Evolutionary conservation across 2,797 vertebrate genomes (phyloP).

Genomic region (Chaetophractus vellerosus): DNA sequence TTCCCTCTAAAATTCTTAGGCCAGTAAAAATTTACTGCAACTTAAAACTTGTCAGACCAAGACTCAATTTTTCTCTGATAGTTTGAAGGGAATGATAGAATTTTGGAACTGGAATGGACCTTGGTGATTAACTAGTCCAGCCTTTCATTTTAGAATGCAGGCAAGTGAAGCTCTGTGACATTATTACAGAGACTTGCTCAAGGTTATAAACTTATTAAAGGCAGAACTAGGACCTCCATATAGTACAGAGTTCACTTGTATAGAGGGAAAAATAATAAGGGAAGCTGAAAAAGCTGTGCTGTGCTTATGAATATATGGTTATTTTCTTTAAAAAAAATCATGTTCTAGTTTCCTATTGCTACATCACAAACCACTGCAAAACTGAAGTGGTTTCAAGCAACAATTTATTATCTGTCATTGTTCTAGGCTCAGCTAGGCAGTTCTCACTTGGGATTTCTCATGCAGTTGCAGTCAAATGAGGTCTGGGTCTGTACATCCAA

Average conservation of each 20-base stretch:
- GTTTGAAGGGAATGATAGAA: constrained; percentile 25
- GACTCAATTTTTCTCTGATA: constrained; percentile 43
- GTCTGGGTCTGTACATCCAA: not conserved
- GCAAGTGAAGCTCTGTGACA: not conserved
- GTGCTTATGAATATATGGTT: constrained; percentile 29
- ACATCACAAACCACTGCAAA: constrained; percentile 21
- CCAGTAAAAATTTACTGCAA: constrained; percentile 69
- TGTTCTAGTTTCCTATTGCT: constrained; percentile 25
- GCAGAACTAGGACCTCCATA: constrained; percentile 23
- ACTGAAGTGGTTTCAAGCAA: constrained; percentile 7
- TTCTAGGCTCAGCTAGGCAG: not conserved
- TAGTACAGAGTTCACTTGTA: not conserved
- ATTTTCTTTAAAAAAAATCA: constrained; percentile 24
- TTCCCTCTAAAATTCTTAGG: constrained; percentile 72
- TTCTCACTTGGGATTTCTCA: not conserved
- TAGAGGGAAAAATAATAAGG: constrained; percentile 31
- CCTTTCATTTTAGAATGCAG: constrained; percentile 50
- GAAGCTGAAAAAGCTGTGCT: constrained; percentile 15
- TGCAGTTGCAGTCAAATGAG: not conserved
- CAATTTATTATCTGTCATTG: not conserved
- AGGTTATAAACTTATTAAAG: constrained; percentile 50
- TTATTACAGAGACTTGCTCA: constrained; percentile 42
- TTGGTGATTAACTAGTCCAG: constrained; percentile 44
- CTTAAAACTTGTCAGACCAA: constrained; percentile 73
- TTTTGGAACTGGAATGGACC: constrained; percentile 48